Percentiles rank a stretch among this genome's conserved stretches.
These are phyloP conservation scores for Ptyas mucosa DNA, from an alignment of 2,113 vertebrate genomes.

Conservation along the genomic window DNA sequence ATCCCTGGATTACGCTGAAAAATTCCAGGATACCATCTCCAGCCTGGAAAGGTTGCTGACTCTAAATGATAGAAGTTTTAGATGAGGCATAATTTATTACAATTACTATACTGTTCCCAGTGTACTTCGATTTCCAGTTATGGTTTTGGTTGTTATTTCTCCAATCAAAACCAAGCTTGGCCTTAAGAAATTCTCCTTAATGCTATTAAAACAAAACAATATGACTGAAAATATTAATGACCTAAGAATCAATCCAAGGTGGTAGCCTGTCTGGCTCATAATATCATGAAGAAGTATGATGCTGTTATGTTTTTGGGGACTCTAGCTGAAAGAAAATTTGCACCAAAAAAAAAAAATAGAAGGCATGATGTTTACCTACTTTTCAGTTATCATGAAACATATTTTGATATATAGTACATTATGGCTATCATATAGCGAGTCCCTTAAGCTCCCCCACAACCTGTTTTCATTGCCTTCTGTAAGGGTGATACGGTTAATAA, in stretches of 20 bases:
- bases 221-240: not conserved
- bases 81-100: not conserved
- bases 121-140: not conserved
- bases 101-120: slow-evolving; percentile 13
- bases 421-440: slow-evolving; percentile 51
- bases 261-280: slow-evolving; percentile 1
- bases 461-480: slow-evolving; percentile 52
- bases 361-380: slow-evolving; percentile 33
- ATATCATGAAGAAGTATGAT: slow-evolving; percentile 3
- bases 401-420: slow-evolving; percentile 41
- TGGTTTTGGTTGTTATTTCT: not conserved
- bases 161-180: not conserved
- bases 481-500: slow-evolving; percentile 58
- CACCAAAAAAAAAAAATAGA: slow-evolving; percentile 33
- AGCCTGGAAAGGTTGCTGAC: not conserved
- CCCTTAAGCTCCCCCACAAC: slow-evolving; percentile 61
- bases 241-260: not conserved
- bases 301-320: slow-evolving; percentile 38
- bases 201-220: not conserved
- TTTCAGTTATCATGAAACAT: slow-evolving; percentile 49
- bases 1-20: not conserved
- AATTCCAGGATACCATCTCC: not conserved
- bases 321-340: slow-evolving; percentile 25
- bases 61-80: not conserved
- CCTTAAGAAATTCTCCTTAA: not conserved